These are phyloP conservation scores for Monoplex corrugatus DNA, from an alignment of 2,888 invertebrate genomes.

Conservation along the genomic window DNA sequence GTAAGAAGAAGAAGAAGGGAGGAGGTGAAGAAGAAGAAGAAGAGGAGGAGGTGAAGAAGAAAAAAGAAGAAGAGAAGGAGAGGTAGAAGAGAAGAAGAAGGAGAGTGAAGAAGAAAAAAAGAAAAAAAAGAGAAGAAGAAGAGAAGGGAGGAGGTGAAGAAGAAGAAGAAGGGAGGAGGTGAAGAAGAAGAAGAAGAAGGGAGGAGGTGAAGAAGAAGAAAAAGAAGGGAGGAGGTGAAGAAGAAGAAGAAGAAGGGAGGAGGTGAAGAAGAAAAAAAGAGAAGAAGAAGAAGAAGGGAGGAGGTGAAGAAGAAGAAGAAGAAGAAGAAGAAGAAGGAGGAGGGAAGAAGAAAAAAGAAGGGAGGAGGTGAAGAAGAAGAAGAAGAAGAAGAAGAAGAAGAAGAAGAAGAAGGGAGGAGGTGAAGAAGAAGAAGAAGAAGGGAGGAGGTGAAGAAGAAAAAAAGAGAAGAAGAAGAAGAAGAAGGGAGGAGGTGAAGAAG, in stretches of 20 bases:
- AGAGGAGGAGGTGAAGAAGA: not conserved
- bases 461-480: not conserved
- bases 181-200: too few relatives aligned
- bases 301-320: not conserved
- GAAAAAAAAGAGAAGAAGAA: constrained; percentile 10
- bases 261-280: not conserved
- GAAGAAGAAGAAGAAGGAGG: not conserved
- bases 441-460: not conserved
- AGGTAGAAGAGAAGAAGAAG: not conserved
- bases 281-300: constrained; percentile 12
- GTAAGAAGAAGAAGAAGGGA: not conserved
- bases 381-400: not conserved
- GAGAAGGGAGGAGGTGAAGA: not conserved
- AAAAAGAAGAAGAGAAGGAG: constrained; percentile 17
- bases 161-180: too few relatives aligned
- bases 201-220: not conserved
- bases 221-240: not conserved
- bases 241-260: not conserved
- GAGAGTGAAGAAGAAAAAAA: not conserved
- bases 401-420: not conserved
- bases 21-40: not conserved
- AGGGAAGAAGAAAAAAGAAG: not conserved
- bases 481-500: not conserved
- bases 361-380: not conserved
- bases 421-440: not conserved